Base-by-base conservation (phyloP, 2,888 invertebrate genomes). In the Calameuta idolon region DNA sequence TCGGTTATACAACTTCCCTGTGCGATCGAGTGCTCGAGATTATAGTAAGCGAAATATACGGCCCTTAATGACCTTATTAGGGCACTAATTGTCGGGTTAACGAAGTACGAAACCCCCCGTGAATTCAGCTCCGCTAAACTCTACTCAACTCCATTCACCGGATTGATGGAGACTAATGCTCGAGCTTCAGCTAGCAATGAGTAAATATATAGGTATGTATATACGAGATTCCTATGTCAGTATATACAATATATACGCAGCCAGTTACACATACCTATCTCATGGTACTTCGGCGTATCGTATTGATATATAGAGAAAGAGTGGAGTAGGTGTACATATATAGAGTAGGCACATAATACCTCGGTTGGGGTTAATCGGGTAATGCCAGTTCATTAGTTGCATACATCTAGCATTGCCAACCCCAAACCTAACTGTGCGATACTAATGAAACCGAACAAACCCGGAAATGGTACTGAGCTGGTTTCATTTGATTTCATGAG, bases 311-410 rank as follows among this genome's bases (percentile, higher is more conserved):
- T 33, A 33, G 69, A 71, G 71, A 71, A 71, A 71, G 71, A 79
- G 79, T 74, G 77, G 77, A 79, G 78, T 83, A 83, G 82, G 81
- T 80, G 83, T 82, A 83, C 79, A 83, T 83, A 83, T 82, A 83
- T 80, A 80, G 79, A 82, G 81, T 82, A 83, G 85, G 85, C 85
- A 85, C 84, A 84, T 87, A 89, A 88, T 81, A 78, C 81, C 83
- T 83, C 83, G 82, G 85, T 87, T 85, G 85, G 86, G 85, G 87
- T 90, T 89, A 90, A 90, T 90, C 87, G 89, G 83, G 84, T 87
- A 86, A 89, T 87, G 86, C 86, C 87, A 89, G 89, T 90, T 90
- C 90, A 90, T 90, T 90, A 90, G 88, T 87, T 86, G 89, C 87
- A 84, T 86, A 83, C 84, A 85, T 85, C 75, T 79, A 69, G 77